phyloP scores from a whole-genome alignment of 2,113 vertebrate genomes.

The Pedionomus torquatus region DNA sequence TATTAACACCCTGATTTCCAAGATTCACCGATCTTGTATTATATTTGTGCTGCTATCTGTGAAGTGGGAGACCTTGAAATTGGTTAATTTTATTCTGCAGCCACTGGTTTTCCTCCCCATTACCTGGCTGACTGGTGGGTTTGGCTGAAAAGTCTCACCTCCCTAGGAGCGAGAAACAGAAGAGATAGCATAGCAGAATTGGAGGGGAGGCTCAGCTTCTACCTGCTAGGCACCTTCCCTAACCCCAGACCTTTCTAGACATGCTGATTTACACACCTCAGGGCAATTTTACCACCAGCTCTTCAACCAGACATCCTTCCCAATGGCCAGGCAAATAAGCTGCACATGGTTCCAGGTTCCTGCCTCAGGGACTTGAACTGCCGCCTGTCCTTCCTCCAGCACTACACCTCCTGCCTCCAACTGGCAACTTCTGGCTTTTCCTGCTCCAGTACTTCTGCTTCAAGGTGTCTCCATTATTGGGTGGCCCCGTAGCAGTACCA shows the following conservation, averaged over 20 bases:
- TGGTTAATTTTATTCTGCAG: background rate
- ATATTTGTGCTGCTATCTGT: background rate
- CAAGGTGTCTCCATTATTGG: background rate
- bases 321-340: background rate
- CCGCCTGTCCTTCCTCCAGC: background rate
- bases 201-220: background rate
- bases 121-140: background rate
- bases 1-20: background rate
- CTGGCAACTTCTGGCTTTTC: background rate
- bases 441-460: background rate
- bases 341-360: background rate
- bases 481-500: background rate
- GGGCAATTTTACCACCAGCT: background rate
- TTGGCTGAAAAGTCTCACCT: background rate
- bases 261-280: background rate
- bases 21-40: background rate
- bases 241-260: background rate
- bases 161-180: background rate
- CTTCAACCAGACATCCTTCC: background rate
- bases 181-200: accelerated
- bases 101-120: background rate
- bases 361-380: background rate
- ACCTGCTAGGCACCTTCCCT: background rate
- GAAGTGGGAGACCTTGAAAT: background rate
- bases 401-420: background rate